Conservation (phyloP, 2,113 vertebrate species). For the Chionomys nivalis region DNA sequence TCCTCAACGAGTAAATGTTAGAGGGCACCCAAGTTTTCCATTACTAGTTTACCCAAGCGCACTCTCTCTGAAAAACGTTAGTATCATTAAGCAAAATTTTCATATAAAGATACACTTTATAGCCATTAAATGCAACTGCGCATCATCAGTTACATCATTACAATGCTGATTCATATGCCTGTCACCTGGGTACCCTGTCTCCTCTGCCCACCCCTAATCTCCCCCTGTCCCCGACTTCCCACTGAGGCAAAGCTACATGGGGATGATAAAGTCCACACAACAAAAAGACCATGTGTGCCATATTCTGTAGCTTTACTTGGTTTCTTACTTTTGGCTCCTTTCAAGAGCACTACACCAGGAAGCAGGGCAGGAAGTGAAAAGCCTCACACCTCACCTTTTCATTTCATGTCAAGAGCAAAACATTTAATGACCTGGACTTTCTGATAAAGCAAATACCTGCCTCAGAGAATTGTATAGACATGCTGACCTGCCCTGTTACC, state of each 20-base stretch:
- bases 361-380: neutral
- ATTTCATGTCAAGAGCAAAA: neutral
- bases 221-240: too few relatives aligned
- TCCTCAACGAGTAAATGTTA: neutral
- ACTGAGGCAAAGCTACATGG: neutral
- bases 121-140: neutral
- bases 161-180: too few relatives aligned
- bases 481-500: too few relatives aligned
- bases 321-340: neutral
- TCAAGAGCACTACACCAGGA: neutral
- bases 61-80: neutral
- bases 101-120: neutral
- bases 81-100: neutral
- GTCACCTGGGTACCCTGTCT: too few relatives aligned
- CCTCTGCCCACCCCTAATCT: too few relatives aligned
- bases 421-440: neutral
- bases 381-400: rapidly evolving
- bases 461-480: neutral
- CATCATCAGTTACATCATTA: neutral
- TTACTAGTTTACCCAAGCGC: neutral
- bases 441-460: neutral
- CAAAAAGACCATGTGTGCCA: rapidly evolving
- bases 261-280: neutral
- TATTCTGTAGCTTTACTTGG: neutral
- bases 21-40: neutral